A percentile compares a stretch with the other conserved stretches of the same genome.
phyloP scores from a whole-genome alignment of 1,140 invertebrate species.

The Pogonognathellus flavescens region DNA sequence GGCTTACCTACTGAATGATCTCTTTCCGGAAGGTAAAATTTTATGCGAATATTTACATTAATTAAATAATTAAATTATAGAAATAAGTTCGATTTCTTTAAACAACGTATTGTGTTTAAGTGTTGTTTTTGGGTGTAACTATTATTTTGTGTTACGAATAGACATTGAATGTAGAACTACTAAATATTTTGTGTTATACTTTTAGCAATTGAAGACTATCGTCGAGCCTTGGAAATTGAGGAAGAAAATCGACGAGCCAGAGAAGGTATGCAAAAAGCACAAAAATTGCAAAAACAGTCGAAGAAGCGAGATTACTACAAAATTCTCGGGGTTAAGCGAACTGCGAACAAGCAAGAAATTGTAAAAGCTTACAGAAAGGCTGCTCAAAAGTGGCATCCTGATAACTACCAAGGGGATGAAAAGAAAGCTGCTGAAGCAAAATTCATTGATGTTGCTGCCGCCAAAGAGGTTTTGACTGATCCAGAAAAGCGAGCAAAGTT shows the following conservation, averaged over 20 bases:
- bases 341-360: slow-evolving; percentile 92
- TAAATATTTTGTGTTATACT: slow-evolving; percentile 67
- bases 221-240: slow-evolving; percentile 89
- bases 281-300: slow-evolving; percentile 93
- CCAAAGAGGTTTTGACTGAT: slow-evolving; percentile 93
- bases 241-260: slow-evolving; percentile 84
- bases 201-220: slow-evolving; percentile 88
- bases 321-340: slow-evolving; percentile 89
- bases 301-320: slow-evolving; percentile 98
- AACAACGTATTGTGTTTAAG: too few relatives aligned
- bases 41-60: neutral
- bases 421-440: slow-evolving; percentile 97
- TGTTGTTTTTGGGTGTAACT: too few relatives aligned
- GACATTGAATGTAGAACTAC: too few relatives aligned
- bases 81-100: too few relatives aligned
- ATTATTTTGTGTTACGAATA: too few relatives aligned
- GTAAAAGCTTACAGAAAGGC: slow-evolving; percentile 97
- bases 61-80: too few relatives aligned
- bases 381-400: slow-evolving; percentile 99
- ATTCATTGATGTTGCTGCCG: slow-evolving; percentile 98
- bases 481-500: slow-evolving; percentile 91
- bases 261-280: slow-evolving; percentile 89
- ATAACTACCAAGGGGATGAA: slow-evolving; percentile 89
- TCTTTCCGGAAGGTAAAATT: slow-evolving; percentile 88
- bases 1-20: slow-evolving; percentile 88